phyloP scores from a whole-genome alignment of 2,888 invertebrate genomes.

The Chrysotoxum bicinctum region DNA sequence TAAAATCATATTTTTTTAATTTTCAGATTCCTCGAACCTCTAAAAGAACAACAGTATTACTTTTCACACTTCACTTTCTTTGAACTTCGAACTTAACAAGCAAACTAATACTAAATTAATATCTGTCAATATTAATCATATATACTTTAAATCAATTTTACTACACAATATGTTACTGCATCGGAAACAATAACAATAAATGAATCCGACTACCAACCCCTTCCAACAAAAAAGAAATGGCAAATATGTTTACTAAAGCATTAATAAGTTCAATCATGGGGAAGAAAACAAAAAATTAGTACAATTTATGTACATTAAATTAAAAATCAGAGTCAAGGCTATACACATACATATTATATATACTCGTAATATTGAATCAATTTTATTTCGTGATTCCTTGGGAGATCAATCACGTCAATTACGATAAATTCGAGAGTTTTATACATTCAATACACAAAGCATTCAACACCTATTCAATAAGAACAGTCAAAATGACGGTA shows the following conservation, averaged over 20 bases:
- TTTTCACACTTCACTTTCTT: background rate
- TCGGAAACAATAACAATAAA: constrained; percentile 33
- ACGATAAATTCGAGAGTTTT: constrained; percentile 56
- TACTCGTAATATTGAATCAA: constrained; percentile 37
- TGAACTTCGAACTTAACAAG: background rate
- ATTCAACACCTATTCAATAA: background rate
- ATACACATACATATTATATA: background rate
- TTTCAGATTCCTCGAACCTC: constrained; percentile 11
- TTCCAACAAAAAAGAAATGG: background rate
- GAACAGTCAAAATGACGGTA: constrained; percentile 80
- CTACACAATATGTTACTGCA: constrained; percentile 29
- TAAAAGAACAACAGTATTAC: background rate
- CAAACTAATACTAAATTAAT: background rate
- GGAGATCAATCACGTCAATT: constrained; percentile 54
- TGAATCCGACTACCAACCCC: background rate
- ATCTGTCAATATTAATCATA: background rate
- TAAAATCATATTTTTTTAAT: background rate
- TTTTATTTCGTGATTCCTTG: constrained; percentile 52
- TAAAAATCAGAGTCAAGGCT: constrained; percentile 14
- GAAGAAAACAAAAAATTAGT: constrained; percentile 37
- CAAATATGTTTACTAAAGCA: constrained; percentile 31
- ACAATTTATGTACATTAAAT: constrained; percentile 43
- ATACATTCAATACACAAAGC: constrained; percentile 39
- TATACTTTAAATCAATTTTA: background rate
- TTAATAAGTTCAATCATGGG: constrained; percentile 30